Conservation (phyloP, 2,113 vertebrate genomes). For the Scolopax mira region DNA sequence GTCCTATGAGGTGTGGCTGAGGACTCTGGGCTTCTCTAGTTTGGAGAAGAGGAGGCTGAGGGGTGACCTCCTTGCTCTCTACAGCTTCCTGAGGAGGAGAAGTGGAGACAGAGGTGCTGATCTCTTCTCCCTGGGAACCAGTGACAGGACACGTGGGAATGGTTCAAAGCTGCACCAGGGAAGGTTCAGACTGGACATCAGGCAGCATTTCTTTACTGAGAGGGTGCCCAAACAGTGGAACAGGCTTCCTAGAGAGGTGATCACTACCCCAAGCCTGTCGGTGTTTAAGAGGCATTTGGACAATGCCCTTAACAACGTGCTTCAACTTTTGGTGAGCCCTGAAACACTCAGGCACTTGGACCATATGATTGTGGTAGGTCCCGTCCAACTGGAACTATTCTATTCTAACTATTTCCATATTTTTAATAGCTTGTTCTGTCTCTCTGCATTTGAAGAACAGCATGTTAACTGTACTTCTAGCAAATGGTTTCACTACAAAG, state of each 20-base stretch:
- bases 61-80: neutral
- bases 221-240: neutral
- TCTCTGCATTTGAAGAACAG: neutral
- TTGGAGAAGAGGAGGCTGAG: neutral
- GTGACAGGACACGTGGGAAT: rapidly evolving
- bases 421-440: neutral
- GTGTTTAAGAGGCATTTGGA: neutral
- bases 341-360: neutral
- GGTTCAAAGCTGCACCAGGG: neutral
- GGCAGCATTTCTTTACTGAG: neutral
- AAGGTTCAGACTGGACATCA: neutral
- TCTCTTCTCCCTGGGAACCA: neutral
- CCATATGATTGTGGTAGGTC: neutral
- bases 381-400: neutral
- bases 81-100: neutral
- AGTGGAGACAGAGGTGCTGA: neutral
- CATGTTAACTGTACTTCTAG: neutral
- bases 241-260: neutral
- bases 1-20: neutral
- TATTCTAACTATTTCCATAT: neutral
- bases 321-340: neutral
- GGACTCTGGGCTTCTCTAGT: too few species aligned
- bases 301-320: neutral
- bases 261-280: neutral
- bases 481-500: neutral